Conservation (phyloP, 2,797 vertebrate species). For the Macropus fuliginosus region DNA sequence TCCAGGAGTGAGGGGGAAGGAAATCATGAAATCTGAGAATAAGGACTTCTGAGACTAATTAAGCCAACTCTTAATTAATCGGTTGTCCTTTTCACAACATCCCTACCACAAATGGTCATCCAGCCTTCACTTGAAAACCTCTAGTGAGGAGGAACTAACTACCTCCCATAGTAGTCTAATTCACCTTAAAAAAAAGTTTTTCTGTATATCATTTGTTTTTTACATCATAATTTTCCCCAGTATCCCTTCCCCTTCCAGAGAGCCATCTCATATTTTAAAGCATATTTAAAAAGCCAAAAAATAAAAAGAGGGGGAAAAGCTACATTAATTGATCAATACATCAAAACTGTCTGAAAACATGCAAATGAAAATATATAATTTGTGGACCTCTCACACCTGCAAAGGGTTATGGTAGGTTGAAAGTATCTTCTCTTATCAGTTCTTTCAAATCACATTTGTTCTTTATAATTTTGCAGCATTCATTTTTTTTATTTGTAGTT, state of each 20-base stretch:
- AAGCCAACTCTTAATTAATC: not conserved
- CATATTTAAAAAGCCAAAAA: not conserved
- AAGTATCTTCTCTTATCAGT: not conserved
- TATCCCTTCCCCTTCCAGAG: not conserved
- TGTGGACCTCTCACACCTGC: not conserved
- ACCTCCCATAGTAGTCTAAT: not conserved
- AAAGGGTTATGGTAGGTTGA: not conserved
- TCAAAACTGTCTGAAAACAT: not conserved
- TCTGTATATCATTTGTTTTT: not conserved
- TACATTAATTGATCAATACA: not conserved
- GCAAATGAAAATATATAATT: not conserved
- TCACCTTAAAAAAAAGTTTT: not conserved
- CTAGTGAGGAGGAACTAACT: not conserved
- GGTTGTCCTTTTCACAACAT: not conserved
- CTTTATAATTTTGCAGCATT: not conserved
- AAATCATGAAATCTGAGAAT: not conserved
- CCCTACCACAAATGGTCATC: not conserved
- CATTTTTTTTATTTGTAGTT: not conserved
- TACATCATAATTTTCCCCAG: not conserved
- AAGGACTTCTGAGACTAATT: not conserved
- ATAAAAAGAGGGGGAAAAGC: not conserved
- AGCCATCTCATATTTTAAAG: not conserved
- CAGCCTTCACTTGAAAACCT: not conserved
- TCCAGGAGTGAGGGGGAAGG: not conserved
- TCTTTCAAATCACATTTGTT: not conserved